Base-by-base conservation (phyloP, 2,888 invertebrate genomes). In the Dolomedes plantarius region DNA sequence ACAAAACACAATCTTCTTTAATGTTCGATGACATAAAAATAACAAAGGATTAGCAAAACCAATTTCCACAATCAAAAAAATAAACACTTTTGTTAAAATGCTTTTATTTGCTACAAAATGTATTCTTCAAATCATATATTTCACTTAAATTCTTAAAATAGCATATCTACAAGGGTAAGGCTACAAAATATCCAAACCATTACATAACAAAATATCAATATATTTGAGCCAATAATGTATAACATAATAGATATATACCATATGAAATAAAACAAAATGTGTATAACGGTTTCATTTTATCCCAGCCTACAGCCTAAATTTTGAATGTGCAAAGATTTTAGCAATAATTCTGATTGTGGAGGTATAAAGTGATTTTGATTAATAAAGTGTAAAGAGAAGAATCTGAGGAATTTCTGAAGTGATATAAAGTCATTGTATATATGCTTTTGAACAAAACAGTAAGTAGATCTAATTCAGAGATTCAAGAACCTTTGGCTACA, bases 281-380 rank as follows among this genome's bases (percentile, higher is more conserved):
- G 36, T 39, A 27, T 75, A 39, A 36, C 56, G 27, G 56, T 29
- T 68, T 77, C 23, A 32, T 23, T 31, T 19, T 23, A 5, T 16
- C 68, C 71, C 78, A 71, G 50, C 78, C 78, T 78, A 78, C 78
- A 78, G 78, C 78, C 78, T 41, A 62, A 27, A 31, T 29, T 36
- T 71, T 27, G 28, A 64, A 29, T 23, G 56, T 56, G 1, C 23
- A 23, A 19, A 23, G 23, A 23, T 56, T 56, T 6, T n/a, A 11
- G 2, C 2, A 2, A 46, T 11, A 16, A 46, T 23, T 56, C 6
- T 2, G 7, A 7, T 23, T 23, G 23, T 23, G 3, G 5, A 23
- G 1, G 6, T 23, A 6, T 56, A 1, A 23, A 23, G 56, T 23
- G 23, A 1, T 23, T 56, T 3, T 16, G 16, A 1, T 56, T 3